A percentile compares a stretch with the other conserved stretches of the same genome.
Conservation (phyloP, 2,797 vertebrate species). For the Bradypus variegatus region DNA sequence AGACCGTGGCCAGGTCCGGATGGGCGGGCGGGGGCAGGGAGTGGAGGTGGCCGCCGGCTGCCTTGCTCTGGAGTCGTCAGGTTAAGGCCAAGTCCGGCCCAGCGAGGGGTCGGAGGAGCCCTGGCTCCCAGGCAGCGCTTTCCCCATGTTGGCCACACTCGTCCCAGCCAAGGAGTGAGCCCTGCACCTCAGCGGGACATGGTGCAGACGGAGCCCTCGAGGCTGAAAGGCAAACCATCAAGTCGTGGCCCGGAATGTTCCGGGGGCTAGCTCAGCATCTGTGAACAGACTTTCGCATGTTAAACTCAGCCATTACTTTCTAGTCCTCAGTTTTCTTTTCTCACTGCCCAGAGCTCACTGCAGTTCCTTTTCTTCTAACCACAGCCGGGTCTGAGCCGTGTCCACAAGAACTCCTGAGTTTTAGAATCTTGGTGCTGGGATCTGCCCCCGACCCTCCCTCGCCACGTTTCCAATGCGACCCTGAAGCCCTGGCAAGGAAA, state of each 20-base stretch:
- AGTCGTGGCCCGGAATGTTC: not conserved
- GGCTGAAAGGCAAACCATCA: not conserved
- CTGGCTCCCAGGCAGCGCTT: rapidly evolving
- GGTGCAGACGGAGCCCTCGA: not conserved
- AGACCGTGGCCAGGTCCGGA: not conserved
- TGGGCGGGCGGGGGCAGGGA: not conserved
- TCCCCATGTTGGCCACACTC: not conserved
- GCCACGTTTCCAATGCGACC: not conserved
- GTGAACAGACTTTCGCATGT: not conserved
- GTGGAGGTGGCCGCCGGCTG: not conserved
- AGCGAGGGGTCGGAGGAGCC: not conserved
- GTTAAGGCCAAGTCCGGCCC: not conserved
- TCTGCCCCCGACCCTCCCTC: not conserved
- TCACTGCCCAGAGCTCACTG: not conserved
- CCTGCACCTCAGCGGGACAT: not conserved
- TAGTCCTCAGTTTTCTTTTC: not conserved
- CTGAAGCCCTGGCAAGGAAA: too few species aligned
- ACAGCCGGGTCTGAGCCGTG: not conserved
- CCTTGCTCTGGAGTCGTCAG: not conserved
- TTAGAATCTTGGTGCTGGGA: not conserved
- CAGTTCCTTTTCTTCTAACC: not conserved
- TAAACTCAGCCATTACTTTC: not conserved
- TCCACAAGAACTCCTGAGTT: not conserved
- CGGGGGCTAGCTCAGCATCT: too few species aligned
- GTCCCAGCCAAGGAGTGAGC: not conserved